phyloP scores from a whole-genome alignment of 2,797 vertebrate species.

The Sebastes paucispinis region DNA sequence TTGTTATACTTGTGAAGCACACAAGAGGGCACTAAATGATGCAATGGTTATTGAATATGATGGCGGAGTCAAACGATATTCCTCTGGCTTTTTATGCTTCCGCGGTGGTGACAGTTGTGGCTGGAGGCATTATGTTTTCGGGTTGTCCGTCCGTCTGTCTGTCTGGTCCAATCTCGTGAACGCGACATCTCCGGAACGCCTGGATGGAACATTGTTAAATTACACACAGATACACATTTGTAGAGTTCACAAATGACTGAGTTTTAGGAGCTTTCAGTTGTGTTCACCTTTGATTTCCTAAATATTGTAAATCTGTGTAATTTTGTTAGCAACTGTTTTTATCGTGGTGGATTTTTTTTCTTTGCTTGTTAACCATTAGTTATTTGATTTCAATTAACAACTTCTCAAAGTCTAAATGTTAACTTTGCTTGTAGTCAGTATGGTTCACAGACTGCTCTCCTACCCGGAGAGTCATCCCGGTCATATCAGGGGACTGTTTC shows the following conservation, averaged over 20 bases:
- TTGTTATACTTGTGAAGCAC: neutral
- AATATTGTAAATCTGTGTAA: neutral
- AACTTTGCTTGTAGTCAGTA: neutral
- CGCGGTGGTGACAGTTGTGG: neutral
- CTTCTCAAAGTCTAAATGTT: neutral
- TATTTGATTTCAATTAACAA: neutral
- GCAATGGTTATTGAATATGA: neutral
- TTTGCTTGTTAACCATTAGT: neutral
- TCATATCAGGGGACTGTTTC: constrained; percentile 30
- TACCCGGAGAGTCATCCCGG: constrained; percentile 17
- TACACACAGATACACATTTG: neutral
- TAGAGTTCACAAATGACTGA: neutral
- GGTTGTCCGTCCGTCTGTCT: too few relatives aligned
- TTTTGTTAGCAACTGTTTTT: neutral
- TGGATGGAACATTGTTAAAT: neutral
- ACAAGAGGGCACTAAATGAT: constrained; percentile 19
- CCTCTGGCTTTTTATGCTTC: neutral
- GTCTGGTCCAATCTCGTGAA: too few relatives aligned
- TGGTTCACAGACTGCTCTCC: constrained; percentile 2
- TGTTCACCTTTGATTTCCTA: neutral
- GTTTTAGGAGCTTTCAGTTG: neutral
- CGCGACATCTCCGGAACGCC: too few relatives aligned
- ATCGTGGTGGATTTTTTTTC: too few relatives aligned
- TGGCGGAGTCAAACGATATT: neutral
- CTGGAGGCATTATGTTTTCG: neutral